A percentile compares a stretch with the other conserved stretches of the same genome.
phyloP scores from a whole-genome alignment of 2,113 vertebrate genomes.

The Anguilla rostrata region DNA sequence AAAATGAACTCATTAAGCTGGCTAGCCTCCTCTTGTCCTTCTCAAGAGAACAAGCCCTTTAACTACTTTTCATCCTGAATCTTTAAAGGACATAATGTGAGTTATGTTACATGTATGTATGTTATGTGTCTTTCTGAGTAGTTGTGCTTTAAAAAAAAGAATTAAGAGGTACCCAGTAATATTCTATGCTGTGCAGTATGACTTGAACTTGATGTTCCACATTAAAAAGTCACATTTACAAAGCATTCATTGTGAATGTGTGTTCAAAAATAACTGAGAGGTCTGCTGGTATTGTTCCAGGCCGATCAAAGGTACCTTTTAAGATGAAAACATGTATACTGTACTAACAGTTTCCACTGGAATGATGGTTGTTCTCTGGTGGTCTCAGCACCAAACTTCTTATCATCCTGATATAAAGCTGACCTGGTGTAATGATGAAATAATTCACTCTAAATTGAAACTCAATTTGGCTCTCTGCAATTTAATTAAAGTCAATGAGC shows the following conservation, averaged over 20 bases:
- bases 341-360: background rate
- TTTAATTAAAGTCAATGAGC: conserved; percentile 36
- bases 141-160: too few relatives aligned
- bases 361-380: background rate
- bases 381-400: background rate
- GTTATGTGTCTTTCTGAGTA: too few relatives aligned
- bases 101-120: too few relatives aligned
- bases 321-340: background rate
- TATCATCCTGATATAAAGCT: background rate
- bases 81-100: too few relatives aligned
- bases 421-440: background rate
- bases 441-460: conserved; percentile 30
- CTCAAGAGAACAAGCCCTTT: too few relatives aligned
- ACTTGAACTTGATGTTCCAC: too few relatives aligned
- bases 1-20: too few relatives aligned
- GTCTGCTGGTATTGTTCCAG: background rate
- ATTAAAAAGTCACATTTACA: too few relatives aligned
- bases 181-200: too few relatives aligned
- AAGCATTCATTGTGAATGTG: background rate
- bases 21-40: too few relatives aligned
- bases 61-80: too few relatives aligned
- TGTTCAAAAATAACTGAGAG: background rate
- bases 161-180: too few relatives aligned
- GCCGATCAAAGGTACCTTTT: background rate
- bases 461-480: conserved; percentile 29